Evolutionary conservation across 2,113 vertebrate genomes (phyloP).

Genomic region (Hypanus sabinus): DNA sequence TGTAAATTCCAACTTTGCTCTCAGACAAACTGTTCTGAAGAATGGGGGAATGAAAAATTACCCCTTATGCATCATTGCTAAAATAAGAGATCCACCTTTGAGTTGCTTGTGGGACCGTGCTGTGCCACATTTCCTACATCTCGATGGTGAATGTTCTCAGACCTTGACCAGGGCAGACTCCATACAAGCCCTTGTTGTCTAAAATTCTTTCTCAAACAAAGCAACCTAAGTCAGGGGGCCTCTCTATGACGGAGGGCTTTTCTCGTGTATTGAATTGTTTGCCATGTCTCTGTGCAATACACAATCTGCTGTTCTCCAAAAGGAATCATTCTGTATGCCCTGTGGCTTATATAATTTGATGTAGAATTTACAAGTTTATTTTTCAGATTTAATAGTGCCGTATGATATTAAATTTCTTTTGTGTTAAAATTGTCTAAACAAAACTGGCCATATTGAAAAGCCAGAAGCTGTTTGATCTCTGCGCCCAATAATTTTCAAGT

Average conservation of each 20-base stretch:
- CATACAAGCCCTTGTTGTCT: not conserved
- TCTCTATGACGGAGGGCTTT: not conserved
- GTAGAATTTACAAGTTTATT: not conserved
- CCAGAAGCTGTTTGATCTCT: not conserved
- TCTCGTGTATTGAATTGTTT: not conserved
- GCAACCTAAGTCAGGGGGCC: not conserved
- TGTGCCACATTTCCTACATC: not conserved
- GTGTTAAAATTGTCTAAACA: not conserved
- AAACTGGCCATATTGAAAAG: not conserved
- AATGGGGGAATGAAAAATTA: not conserved
- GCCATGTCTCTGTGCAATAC: no score
- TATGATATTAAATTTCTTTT: not conserved
- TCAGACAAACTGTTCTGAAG: not conserved
- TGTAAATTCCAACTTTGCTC: not conserved
- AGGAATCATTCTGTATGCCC: not conserved
- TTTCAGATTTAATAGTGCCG: not conserved
- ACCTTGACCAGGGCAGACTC: no score
- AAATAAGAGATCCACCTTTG: not conserved
- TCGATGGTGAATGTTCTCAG: no score
- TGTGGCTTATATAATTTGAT: not conserved
- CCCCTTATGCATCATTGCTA: not conserved
- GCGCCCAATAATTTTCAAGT: not conserved
- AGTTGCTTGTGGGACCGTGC: not conserved
- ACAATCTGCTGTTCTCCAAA: not conserved
- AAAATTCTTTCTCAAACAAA: not conserved